Conservation (phyloP, 2,888 invertebrate species). For the Gari tellinella region DNA sequence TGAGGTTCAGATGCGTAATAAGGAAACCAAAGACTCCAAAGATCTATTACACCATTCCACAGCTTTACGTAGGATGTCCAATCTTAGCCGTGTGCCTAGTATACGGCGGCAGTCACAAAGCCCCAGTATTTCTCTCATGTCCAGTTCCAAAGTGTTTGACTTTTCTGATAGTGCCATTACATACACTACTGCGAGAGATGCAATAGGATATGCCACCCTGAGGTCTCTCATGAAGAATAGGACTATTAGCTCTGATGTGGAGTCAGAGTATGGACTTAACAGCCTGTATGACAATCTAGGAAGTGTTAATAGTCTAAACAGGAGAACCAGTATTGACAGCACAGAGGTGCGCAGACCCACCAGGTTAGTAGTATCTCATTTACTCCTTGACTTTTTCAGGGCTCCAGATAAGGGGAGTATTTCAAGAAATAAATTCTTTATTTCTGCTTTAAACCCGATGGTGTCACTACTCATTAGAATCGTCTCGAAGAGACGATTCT, state of each 20-base stretch:
- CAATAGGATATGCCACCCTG: slow-evolving; percentile 83
- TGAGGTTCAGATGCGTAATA: slow-evolving; percentile 44
- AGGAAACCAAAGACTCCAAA: slow-evolving; percentile 65
- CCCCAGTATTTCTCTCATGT: slow-evolving; percentile 50
- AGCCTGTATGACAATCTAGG: slow-evolving; percentile 63
- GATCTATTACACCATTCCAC: slow-evolving; percentile 83
- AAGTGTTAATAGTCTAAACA: slow-evolving; percentile 61
- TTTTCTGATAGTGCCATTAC: slow-evolving; percentile 67
- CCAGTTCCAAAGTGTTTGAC: slow-evolving; percentile 61
- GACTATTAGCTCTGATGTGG: slow-evolving; percentile 76
- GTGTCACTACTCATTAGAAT: too few relatives aligned
- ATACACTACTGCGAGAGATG: slow-evolving; percentile 82
- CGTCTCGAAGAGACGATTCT: too few relatives aligned
- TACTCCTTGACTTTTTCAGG: too few relatives aligned
- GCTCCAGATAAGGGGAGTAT: too few relatives aligned
- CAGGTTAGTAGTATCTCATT: slow-evolving; percentile 35
- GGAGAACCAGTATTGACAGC: slow-evolving; percentile 70
- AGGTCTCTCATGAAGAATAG: slow-evolving; percentile 81
- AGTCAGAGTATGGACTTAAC: slow-evolving; percentile 69
- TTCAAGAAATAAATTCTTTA: too few relatives aligned
- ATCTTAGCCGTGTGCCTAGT: slow-evolving; percentile 81
- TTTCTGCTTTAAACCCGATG: too few relatives aligned
- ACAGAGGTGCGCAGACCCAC: slow-evolving; percentile 35
- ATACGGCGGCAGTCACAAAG: slow-evolving; percentile 63
- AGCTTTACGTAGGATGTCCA: slow-evolving; percentile 76